A percentile compares a stretch with the other conserved stretches of the same genome.
Conservation (phyloP, 2,113 vertebrate species). For the Illadopsis cleaveri region DNA sequence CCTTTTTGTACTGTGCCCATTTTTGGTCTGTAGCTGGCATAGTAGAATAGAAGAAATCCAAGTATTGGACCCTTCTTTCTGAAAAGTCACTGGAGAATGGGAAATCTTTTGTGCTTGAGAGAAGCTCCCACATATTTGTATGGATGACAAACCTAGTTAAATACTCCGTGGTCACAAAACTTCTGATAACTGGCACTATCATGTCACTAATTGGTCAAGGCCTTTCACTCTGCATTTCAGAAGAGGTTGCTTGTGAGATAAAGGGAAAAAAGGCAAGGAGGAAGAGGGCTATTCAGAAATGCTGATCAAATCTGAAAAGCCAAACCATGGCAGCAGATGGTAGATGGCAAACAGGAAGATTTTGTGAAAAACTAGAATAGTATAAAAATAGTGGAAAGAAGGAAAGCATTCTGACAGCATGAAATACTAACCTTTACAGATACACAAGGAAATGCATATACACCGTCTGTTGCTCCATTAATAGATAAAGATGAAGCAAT, state of each 20-base stretch:
- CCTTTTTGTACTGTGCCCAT: neutral
- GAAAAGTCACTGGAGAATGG: neutral
- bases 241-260: neutral
- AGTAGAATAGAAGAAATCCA: neutral
- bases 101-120: neutral
- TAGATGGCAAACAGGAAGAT: neutral
- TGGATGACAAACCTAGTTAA: neutral
- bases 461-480: neutral
- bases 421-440: neutral
- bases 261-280: neutral
- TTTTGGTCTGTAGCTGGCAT: neutral
- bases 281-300: neutral
- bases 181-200: neutral
- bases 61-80: neutral
- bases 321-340: neutral
- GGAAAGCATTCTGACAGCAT: neutral
- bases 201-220: neutral
- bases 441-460: neutral
- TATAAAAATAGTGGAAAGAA: neutral
- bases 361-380: neutral
- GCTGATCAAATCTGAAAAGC: neutral
- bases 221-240: neutral
- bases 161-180: neutral
- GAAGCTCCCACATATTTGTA: neutral
- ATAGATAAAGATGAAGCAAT: conserved; percentile 42